Base-by-base conservation (phyloP, 2,797 vertebrate species). In the Paratrypauchen microcephalus region DNA sequence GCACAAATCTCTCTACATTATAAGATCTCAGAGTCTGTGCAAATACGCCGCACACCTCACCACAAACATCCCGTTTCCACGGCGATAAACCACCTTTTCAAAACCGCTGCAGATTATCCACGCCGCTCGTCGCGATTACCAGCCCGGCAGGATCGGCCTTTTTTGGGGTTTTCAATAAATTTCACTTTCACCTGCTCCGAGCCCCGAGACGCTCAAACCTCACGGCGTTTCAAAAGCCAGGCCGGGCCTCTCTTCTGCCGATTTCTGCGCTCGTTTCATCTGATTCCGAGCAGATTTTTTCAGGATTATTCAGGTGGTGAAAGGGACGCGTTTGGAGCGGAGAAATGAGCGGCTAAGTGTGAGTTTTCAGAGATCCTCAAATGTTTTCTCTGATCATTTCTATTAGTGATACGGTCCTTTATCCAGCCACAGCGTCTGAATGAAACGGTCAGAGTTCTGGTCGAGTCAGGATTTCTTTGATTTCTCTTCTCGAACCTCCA, bases 41-140 rank as follows among this genome's bases (percentile, higher is more conserved):
- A 32, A 32, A 32, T 32, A 4, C 23, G 28, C 3, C 54, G 21
- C 23, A 15, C 24, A 5, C 24, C 24, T 28, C 55, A 13, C n/a
- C 55, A 57, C 55, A 16, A 23, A 52, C 16, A 21, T 23, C 52
- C 55, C 39, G 39, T 41, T 12, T 13, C 39, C 39, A 41, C 24
- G 23, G 6, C 13, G 15, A 15, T 57, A 57, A 57, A 57, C 24
- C 55, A 16, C 15, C 55, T 57, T 57, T 57, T 57, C 24, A 57
- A 6, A 57, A 12, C 0, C 15, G 24, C 55, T 28, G 24, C 54
- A 23, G 90, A 92, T 92, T 91, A 92, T 92, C 87, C 88, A 87
- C 68, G 78, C 82, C 83, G 86, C 82, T 93, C 90, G 91, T 88
- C 89, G 83, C 85, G 88, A 86, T 93, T 92, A 92, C 88, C 90